These are phyloP conservation scores for Sesamia nonagrioides DNA, from an alignment of 1,140 invertebrate genomes.

Conservation along the genomic window DNA sequence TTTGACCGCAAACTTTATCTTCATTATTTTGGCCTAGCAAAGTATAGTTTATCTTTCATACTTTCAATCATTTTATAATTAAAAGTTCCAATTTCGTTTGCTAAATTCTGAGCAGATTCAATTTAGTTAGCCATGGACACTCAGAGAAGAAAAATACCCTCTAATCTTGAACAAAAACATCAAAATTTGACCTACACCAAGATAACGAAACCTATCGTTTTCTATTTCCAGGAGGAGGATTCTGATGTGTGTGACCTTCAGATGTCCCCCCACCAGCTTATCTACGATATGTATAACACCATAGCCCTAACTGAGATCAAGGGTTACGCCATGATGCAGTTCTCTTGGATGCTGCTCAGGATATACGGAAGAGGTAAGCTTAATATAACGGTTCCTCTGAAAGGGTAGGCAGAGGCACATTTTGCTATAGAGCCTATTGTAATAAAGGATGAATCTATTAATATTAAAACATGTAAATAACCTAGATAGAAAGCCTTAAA, in stretches of 20 bases:
- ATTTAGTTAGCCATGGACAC: no score
- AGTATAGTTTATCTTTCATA: no score
- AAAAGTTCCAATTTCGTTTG: no score
- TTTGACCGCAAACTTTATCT: no score
- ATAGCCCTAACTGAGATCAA: slow-evolving; percentile 94
- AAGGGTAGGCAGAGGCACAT: no score
- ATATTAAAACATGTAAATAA: not conserved
- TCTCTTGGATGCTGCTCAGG: slow-evolving; percentile 93
- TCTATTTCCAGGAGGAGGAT: slow-evolving; percentile 89
- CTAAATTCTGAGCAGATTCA: no score
- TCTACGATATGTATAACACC: slow-evolving; percentile 93
- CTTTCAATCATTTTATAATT: no score
- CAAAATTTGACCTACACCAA: not conserved
- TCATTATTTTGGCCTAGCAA: no score
- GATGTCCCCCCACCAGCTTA: slow-evolving; percentile 93
- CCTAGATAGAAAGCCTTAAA: no score
- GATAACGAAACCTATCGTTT: not conserved
- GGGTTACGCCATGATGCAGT: slow-evolving; percentile 95
- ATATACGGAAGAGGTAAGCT: slow-evolving; percentile 91
- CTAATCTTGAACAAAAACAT: not conserved
- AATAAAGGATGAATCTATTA: no score
- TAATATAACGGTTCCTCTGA: not conserved
- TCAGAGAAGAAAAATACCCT: no score
- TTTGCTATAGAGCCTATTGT: no score
- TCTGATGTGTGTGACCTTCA: slow-evolving; percentile 90